Conservation (phyloP, 2,888 invertebrate species). For the Trichacis sp. region DNA sequence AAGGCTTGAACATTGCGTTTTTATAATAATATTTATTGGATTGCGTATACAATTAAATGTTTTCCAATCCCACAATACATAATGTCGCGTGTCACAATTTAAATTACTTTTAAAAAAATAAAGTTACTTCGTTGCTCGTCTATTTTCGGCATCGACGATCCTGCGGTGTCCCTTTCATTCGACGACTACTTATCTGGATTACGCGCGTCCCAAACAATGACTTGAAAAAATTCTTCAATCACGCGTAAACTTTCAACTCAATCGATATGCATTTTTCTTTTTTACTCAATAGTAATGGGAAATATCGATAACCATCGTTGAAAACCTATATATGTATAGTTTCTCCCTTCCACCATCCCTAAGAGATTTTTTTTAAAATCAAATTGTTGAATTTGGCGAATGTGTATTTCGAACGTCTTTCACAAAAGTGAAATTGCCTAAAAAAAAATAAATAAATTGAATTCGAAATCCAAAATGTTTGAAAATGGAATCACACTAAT, state of each 20-base stretch:
- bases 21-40: constrained; percentile 42
- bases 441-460: too few species aligned
- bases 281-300: neutral
- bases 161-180: constrained; percentile 18
- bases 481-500: too few species aligned
- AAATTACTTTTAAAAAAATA: constrained; percentile 46
- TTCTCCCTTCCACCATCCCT: too few species aligned
- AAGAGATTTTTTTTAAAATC: too few species aligned
- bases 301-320: neutral
- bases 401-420: too few species aligned
- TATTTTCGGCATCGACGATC: constrained; percentile 45
- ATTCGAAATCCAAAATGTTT: too few species aligned
- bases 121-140: constrained; percentile 53
- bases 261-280: neutral
- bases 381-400: too few species aligned
- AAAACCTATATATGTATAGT: too few species aligned
- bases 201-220: neutral
- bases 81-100: constrained; percentile 40
- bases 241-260: neutral
- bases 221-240: neutral
- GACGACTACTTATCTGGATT: neutral
- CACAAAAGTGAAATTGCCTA: too few species aligned
- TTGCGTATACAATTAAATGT: constrained; percentile 39
- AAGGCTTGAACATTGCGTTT: constrained; percentile 37
- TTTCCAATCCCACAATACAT: constrained; percentile 44